These are phyloP conservation scores for Beris chalybata DNA, from an alignment of 2,888 invertebrate genomes.

Conservation along the genomic window DNA sequence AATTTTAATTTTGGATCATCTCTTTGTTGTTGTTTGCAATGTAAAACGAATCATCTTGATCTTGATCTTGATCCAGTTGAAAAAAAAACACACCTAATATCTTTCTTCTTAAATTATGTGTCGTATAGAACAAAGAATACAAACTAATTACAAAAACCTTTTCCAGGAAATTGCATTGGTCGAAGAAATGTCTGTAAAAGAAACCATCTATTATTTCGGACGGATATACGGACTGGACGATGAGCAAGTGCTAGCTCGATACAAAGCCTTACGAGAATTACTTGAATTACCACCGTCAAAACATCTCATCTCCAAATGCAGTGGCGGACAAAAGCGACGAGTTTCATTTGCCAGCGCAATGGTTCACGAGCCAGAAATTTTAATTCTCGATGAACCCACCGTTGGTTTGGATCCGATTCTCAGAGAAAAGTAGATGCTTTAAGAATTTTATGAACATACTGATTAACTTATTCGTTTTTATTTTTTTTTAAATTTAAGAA, in stretches of 20 bases:
- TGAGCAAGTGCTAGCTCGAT: constrained; percentile 65
- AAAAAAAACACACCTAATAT: too few relatives aligned
- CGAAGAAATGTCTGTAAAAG: constrained; percentile 77
- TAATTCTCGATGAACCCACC: constrained; percentile 91
- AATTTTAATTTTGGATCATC: too few relatives aligned
- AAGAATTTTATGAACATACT: not conserved
- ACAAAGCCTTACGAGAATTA: constrained; percentile 68
- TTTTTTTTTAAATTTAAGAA: constrained; percentile 60
- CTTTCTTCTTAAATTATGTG: too few relatives aligned
- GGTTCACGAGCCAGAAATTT: constrained; percentile 83
- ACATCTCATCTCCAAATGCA: constrained; percentile 69
- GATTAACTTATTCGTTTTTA: constrained; percentile 30
- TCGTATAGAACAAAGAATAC: too few relatives aligned
- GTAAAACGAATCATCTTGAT: too few relatives aligned
- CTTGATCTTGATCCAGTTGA: too few relatives aligned
- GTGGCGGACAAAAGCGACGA: constrained; percentile 88
- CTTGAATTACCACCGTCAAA: constrained; percentile 74
- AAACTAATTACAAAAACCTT: too few relatives aligned
- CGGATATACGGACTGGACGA: constrained; percentile 77
- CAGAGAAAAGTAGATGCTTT: constrained; percentile 67
- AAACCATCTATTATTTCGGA: constrained; percentile 86
- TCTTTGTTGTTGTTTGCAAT: too few relatives aligned
- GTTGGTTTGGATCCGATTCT: constrained; percentile 92
- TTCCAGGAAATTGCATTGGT: constrained; percentile 76
- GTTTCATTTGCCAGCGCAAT: constrained; percentile 88